Percentiles rank a stretch among this genome's conserved stretches.
These are phyloP conservation scores for Phortica magna DNA, from an alignment of 2,888 invertebrate species.

Conservation along the genomic window DNA sequence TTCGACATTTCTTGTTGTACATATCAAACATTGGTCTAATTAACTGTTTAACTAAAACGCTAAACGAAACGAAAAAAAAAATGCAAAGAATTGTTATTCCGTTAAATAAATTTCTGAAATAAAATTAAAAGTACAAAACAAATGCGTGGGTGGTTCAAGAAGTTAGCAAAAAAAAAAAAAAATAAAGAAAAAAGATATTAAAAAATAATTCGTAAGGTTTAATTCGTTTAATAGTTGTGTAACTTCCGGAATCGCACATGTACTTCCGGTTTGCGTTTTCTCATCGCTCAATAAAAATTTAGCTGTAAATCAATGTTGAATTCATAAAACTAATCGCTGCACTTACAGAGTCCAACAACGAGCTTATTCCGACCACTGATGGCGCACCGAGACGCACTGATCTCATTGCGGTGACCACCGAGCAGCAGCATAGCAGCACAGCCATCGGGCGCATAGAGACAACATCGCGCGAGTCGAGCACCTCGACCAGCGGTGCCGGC, in stretches of 20 bases:
- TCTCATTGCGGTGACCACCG: slow-evolving; percentile 78
- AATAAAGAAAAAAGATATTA: background rate
- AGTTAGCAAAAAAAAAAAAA: background rate
- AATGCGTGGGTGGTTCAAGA: background rate
- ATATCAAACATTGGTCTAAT: background rate
- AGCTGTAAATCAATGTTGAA: background rate
- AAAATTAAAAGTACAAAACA: background rate
- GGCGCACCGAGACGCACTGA: slow-evolving; percentile 58
- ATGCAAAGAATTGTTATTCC: slow-evolving; percentile 14
- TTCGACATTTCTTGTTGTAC: background rate
- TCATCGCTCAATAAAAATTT: background rate
- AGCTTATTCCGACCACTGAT: slow-evolving; percentile 67
- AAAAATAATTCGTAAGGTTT: too few relatives aligned
- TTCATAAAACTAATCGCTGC: background rate
- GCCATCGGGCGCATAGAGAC: slow-evolving; percentile 61
- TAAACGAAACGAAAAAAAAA: background rate
- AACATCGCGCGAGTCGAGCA: slow-evolving; percentile 48
- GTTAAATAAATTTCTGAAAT: slow-evolving; percentile 29
- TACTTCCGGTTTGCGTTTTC: background rate
- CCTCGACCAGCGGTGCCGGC: slow-evolving; percentile 37
- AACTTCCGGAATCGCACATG: slow-evolving; percentile 4
- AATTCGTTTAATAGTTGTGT: background rate
- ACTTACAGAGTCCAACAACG: slow-evolving; percentile 71
- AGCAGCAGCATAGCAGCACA: slow-evolving; percentile 76
- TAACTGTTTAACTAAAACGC: background rate